phyloP scores from a whole-genome alignment of 1,140 invertebrate genomes.

The Oncopodura yosiiana region DNA sequence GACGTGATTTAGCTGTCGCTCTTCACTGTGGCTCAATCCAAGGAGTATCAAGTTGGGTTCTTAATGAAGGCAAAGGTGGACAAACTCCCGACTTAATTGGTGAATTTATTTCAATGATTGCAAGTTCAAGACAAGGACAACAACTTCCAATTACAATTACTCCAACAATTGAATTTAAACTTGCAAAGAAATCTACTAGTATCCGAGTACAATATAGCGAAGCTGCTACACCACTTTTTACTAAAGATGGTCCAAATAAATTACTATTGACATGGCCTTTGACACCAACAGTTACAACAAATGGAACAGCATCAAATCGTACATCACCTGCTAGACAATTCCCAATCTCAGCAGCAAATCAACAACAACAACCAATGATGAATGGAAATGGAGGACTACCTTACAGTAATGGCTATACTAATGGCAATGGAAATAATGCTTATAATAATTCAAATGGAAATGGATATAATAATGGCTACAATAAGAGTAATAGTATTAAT shows the following conservation, averaged over 20 bases:
- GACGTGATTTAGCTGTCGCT: slow-evolving; percentile 83
- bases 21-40: slow-evolving; percentile 49
- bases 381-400: background rate
- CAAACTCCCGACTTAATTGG: slow-evolving; percentile 49
- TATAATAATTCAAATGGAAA: slow-evolving; percentile 3
- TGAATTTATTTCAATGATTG: slow-evolving; percentile 76
- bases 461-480: slow-evolving; percentile 12
- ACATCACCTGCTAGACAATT: background rate
- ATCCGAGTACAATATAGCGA: slow-evolving; percentile 26
- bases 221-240: slow-evolving; percentile 24
- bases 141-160: slow-evolving; percentile 52
- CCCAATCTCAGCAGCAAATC: background rate
- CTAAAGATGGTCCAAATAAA: slow-evolving; percentile 28
- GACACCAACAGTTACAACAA: background rate
- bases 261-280: slow-evolving; percentile 29
- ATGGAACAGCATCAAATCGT: background rate
- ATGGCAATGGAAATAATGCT: background rate
- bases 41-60: slow-evolving; percentile 43
- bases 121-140: slow-evolving; percentile 54
- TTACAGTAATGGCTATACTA: background rate
- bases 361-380: background rate
- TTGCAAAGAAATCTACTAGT: slow-evolving; percentile 28
- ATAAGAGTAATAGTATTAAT: slow-evolving; percentile 8
- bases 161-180: slow-evolving; percentile 42
- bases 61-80: slow-evolving; percentile 37